Percentiles rank a stretch among this genome's conserved stretches.
These are phyloP conservation scores for Hecatera dysodea DNA, from an alignment of 2,888 invertebrate species.

Conservation along the genomic window DNA sequence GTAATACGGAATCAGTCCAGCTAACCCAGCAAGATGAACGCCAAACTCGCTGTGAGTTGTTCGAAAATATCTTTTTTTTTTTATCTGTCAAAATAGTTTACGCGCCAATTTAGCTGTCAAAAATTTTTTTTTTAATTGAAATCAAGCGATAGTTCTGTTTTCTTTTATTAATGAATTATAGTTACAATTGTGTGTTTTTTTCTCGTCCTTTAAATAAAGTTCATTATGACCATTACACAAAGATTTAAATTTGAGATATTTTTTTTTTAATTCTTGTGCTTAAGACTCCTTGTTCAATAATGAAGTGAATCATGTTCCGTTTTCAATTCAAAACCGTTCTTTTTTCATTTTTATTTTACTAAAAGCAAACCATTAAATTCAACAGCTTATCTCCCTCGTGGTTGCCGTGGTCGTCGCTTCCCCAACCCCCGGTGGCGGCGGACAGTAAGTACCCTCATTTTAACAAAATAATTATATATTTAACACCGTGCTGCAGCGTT, in stretches of 20 bases:
- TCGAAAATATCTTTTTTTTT: constrained; percentile 7
- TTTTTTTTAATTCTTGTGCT: not conserved
- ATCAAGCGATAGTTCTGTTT: not conserved
- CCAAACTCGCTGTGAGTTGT: constrained; percentile 87
- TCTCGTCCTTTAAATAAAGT: not conserved
- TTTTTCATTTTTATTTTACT: not conserved
- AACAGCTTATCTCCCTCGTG: constrained; percentile 82
- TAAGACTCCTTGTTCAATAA: not conserved
- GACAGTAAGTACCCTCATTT: constrained; percentile 78
- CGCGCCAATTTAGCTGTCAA: constrained; percentile 24
- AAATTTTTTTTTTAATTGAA: constrained; percentile 1
- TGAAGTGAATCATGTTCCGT: not conserved
- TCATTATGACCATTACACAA: not conserved
- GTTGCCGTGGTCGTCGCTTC: constrained; percentile 80
- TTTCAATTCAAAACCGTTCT: not conserved
- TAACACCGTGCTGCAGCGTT: not conserved
- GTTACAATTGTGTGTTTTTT: not conserved
- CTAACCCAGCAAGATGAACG: constrained; percentile 87
- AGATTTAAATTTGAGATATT: not conserved
- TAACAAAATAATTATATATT: not conserved
- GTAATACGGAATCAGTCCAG: constrained; percentile 86
- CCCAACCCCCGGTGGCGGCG: constrained; percentile 84
- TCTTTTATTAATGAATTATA: not conserved
- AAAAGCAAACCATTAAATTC: constrained; percentile 51
- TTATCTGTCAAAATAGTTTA: constrained; percentile 6